Base-by-base conservation (phyloP, 2,888 invertebrate species). In the Plutella xylostella region DNA sequence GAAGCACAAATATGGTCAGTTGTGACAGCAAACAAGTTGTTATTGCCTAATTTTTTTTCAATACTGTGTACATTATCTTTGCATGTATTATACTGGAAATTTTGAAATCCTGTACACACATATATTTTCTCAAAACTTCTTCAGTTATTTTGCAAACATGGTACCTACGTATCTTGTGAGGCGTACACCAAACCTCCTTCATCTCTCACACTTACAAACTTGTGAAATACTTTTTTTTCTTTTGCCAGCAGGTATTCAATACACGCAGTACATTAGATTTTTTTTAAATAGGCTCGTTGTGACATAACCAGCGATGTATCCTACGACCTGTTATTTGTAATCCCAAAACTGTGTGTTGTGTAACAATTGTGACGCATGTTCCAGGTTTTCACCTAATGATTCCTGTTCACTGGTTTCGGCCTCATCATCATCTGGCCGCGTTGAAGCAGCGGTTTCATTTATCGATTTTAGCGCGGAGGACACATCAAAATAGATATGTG, bases 401-500 rank as follows among this genome's bases (percentile, higher is more conserved):
- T 33, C 33, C 4, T 9, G 12, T 9, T 5, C 33, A 33, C 12
- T 20, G 14, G 18, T 6, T 2, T 30, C 19, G 15, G 31, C 42
- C 14, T 37, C 19, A 18, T 35, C 42, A 14, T 42, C 45, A n/a
- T 41, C 42, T 19, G 17, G 12, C 6, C 40, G 35, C 11, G 12
- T 33, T 42, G 28, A 35, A 15, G 45, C 22, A 43, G 20, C 30
- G 21, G 48, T 47, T 25, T 30, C 40, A 33, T 49, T 51, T 18
- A 50, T 51, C 25, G 45, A 45, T 46, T 51, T 47, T 9, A 48
- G 31, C 33, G 49, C 39, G 7, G 52, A 51, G n/a, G 48, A 15
- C 52, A 48, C 22, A 7, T 51, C 17, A 51, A 38, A 43, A 51
- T 42, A 39, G 43, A 41, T 15, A 51, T 49, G 33, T 51, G 46